Conservation (phyloP, 2,888 invertebrate genomes). For the Drosophila paranaensis region DNA sequence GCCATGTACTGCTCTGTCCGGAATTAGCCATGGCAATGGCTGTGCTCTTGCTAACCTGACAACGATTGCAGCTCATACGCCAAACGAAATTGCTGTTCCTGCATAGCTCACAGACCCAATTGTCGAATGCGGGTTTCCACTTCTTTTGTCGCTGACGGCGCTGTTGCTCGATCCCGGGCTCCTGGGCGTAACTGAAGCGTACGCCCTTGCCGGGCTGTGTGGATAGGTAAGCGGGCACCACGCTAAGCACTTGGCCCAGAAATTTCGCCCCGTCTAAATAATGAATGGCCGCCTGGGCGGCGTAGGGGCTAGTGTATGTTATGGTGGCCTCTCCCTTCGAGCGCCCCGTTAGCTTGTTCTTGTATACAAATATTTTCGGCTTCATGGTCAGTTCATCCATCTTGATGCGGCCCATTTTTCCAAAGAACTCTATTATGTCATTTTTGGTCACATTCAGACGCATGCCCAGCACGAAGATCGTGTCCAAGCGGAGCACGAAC, state of each 20-base stretch:
- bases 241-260: conserved; percentile 52
- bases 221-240: conserved; percentile 66
- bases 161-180: conserved; percentile 29
- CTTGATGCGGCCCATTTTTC: conserved; percentile 55
- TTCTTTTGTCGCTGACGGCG: conserved; percentile 46
- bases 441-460: conserved; percentile 63
- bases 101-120: conserved; percentile 63
- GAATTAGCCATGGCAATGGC: background rate
- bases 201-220: conserved; percentile 48
- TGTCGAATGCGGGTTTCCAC: conserved; percentile 70
- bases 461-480: conserved; percentile 68
- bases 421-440: conserved; percentile 60
- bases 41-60: conserved; percentile 43
- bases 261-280: conserved; percentile 53
- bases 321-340: conserved; percentile 73
- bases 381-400: conserved; percentile 51
- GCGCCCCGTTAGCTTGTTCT: conserved; percentile 64
- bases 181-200: conserved; percentile 53
- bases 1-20: conserved; percentile 15
- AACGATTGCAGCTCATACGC: conserved; percentile 67
- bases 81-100: conserved; percentile 69
- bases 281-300: conserved; percentile 62
- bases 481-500: conserved; percentile 56
- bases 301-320: conserved; percentile 51
- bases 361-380: conserved; percentile 72